Evolutionary conservation across 2,113 vertebrate species (phyloP), one percentile per base, ranked within the genome.

Genomic region (Triplophysa tibetana): DNA sequence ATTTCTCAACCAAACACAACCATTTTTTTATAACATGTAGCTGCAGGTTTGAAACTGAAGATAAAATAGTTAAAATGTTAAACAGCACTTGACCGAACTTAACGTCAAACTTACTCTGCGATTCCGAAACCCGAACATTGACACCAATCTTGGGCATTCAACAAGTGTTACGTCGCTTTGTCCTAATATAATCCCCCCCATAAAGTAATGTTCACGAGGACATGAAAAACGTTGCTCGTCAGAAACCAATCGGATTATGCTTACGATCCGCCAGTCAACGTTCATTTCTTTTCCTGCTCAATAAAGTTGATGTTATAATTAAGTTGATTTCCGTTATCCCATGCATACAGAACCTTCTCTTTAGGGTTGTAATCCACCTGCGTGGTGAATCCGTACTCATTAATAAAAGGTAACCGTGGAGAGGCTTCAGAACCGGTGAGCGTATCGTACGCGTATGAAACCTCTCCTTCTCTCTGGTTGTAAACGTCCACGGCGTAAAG

Each of bases 281-380:
- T 58, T 75, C 17, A 81, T 62, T 81, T 81, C 0, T 62, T 66
- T 11, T 60, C 72, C 17, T 94, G 95, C 83, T 93, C 93, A 54
- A 96, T 92, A 0, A 99, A 98, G 88, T 87, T 93, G 16, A 99
- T 92, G 64, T 70, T 85, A 2, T 98, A 98, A 0, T 94, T 98
- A 84, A 99, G 89, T 91, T 99, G 97, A 81, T 98, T 93, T 70
- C 97, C 97, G 1, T 97, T 98, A 93, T 99, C 97, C 97, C 97
- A 98, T 75, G 96, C 96, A 0, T 98, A 98, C 61, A 98, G 91
- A 81, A 96, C 87, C 66, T 95, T 96, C 87, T 99, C 97, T 86
- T 94, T 96, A 58, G 97, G 97, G 88, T 98, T 98, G 89, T 99
- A 99, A 94, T 98, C 96, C 0, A 99, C 90, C 89, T 98, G 97